Base-by-base conservation (phyloP, 2,888 invertebrate species). In the Celastrina argiolus region DNA sequence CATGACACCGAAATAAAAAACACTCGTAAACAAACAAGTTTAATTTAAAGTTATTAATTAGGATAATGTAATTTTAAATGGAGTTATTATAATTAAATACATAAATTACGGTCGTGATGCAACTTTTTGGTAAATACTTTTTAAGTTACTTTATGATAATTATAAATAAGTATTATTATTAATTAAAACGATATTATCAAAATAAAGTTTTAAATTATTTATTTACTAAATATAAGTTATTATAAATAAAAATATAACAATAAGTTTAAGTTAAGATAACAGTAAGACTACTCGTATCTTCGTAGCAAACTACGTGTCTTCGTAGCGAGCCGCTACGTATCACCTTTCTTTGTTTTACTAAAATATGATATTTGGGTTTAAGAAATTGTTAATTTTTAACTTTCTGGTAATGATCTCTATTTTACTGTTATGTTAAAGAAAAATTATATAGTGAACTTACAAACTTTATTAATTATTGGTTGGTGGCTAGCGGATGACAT, bases 221-320 rank as follows among this genome's bases (percentile, higher is more conserved):
- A n/a, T n/a, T n/a, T n/a, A n/a, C n/a, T n/a, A n/a, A n/a, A n/a
- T n/a, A n/a, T n/a, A n/a, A n/a, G n/a, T 14, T 14, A 14, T 14
- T 14, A 14, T 39, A 39, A 39, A 39, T 12, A 12, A 4, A 41
- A 41, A 2, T 14, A 41, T 14, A 42, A 6, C 14, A 31, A 31
- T 31, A 16, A 16, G 41, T n/a, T 41, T 41, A 4, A 3, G 18
- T 0, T 18, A 45, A 2, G 18, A 2, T 16, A 3, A 18, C 18
- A 18, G 5, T 6, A 5, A 26, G 22, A 51, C 51, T 12, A n/a
- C n/a, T n/a, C n/a, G n/a, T n/a, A 12, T 51, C 22, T 51, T 51
- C 51, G 51, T 51, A 51, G 51, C 51, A 3, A 51, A 22, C 51
- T 51, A 51, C 51, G 51, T 22, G 51, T 14, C 51, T 45, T 51